Percentiles rank a stretch among this genome's conserved stretches.
Conservation (phyloP, 2,797 vertebrate species). For the Acanthornis magna region DNA sequence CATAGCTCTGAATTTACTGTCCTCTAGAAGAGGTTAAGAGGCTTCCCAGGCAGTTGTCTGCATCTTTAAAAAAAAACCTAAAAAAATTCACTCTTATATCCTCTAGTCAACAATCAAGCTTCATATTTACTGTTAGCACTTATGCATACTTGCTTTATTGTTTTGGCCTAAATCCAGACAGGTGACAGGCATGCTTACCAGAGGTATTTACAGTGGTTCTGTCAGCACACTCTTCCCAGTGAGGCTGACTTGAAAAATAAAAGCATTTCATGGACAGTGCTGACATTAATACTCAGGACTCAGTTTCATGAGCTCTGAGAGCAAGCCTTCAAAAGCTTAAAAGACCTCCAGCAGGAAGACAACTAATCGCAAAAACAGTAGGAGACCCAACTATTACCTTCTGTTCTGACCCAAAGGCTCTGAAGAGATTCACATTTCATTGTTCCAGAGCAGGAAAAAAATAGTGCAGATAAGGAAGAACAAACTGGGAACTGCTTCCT, state of each 20-base stretch:
- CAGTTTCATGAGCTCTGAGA: not conserved
- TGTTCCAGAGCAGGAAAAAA: not conserved
- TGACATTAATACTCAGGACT: not conserved
- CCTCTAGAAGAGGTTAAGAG: not conserved
- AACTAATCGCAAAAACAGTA: not conserved
- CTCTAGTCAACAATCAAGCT: not conserved
- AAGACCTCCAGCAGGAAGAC: not conserved
- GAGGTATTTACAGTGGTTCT: not conserved
- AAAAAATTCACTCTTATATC: no score
- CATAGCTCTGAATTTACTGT: not conserved
- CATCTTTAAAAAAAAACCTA: not conserved
- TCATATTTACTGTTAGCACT: not conserved
- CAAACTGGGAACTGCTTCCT: not conserved
- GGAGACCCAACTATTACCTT: conserved; percentile 6
- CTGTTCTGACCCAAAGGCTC: conserved; percentile 9
- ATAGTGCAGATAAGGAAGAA: not conserved
- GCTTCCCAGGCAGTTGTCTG: not conserved
- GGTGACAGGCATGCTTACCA: not conserved
- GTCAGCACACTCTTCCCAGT: not conserved
- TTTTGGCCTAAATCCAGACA: not conserved
- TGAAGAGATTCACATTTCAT: not conserved
- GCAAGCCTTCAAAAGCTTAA: not conserved
- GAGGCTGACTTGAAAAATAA: not conserved
- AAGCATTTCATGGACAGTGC: not conserved
- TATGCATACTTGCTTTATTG: not conserved